Evolutionary conservation across 2,888 invertebrate genomes (phyloP).

Genomic region (Acleris cristana): DNA sequence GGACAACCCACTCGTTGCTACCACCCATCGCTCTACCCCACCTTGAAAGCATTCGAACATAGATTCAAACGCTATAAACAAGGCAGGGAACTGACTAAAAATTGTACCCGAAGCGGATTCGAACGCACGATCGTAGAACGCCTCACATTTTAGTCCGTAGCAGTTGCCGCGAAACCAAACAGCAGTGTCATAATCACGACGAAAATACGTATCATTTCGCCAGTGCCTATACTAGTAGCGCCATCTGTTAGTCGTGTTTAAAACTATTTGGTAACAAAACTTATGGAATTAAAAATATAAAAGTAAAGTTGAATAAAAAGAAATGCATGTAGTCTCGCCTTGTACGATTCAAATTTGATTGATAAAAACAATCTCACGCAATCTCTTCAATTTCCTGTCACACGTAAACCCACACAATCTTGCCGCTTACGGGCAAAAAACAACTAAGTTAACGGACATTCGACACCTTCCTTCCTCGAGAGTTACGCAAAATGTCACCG

Average conservation of each 20-base stretch:
- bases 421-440: slow-evolving; percentile 20
- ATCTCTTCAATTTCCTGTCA: slow-evolving; percentile 7
- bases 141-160: neutral
- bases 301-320: no score
- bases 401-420: slow-evolving; percentile 12
- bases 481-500: slow-evolving; percentile 33
- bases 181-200: rapidly evolving
- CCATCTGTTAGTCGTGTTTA: slow-evolving; percentile 54
- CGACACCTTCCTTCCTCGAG: slow-evolving; percentile 34
- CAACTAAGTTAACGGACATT: slow-evolving; percentile 18
- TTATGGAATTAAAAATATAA: no score
- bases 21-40: slow-evolving; percentile 75
- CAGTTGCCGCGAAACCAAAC: slow-evolving; percentile 43
- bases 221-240: slow-evolving; percentile 42
- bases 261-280: slow-evolving; percentile 18
- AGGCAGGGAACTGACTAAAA: slow-evolving; percentile 52
- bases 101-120: slow-evolving; percentile 34
- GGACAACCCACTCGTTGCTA: slow-evolving; percentile 78
- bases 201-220: slow-evolving; percentile 43
- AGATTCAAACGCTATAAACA: slow-evolving; percentile 55
- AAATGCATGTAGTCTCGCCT: no score
- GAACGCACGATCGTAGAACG: slow-evolving; percentile 45
- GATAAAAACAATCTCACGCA: slow-evolving; percentile 1
- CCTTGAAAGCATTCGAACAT: slow-evolving; percentile 56
- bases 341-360: slow-evolving; percentile 20